Base-by-base conservation (phyloP, 2,888 invertebrate genomes). In the Halocaridina rubra region DNA sequence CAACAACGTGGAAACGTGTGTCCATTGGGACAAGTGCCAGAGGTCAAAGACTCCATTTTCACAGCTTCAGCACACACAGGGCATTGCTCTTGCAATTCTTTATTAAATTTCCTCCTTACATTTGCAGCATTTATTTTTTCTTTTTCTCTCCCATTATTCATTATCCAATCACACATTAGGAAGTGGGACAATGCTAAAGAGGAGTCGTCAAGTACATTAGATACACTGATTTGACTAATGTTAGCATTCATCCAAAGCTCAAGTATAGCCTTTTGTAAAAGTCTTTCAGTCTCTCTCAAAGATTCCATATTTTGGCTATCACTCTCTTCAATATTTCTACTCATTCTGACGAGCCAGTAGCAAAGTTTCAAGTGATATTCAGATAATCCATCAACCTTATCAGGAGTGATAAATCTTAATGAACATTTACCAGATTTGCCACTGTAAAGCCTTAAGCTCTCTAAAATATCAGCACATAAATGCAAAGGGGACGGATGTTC, bases 321-420 rank as follows among this genome's bases (percentile, higher is more conserved):
- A 3, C 64, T 30, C 22, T 72, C 27, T 27, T 46, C 19, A 46
- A 59, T 30, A 33, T n/a, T 84, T 53, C 61, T 59, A 64, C 53
- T 39, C 33, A 84, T 84, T 77, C 72, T 84, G 22, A 46, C 72
- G 24, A 84, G 46, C 82, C 82, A 84, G 24, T 78, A 84, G 30
- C 53, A 22, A 3, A 61, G 46, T 29, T 84, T 84, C n/a, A 84
- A n/a, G 16, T 53, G 53, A 53, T 3, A 4, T 53, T 53, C 53
- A 0, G 53, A n/a, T n/a, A n/a, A 19, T 16, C 4, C 16, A 53
- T 53, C 53, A n/a, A 53, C 19, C 19, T 53, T 10, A 1, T 53
- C 53, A 3, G 53, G 53, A 53, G 53, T 53, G n/a, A 53, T 53
- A 2, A 53, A 53, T 13, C 19, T 16, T 13, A 53, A 13, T 5